Conservation (phyloP, 2,797 vertebrate genomes). For the Lerista edwardsae region DNA sequence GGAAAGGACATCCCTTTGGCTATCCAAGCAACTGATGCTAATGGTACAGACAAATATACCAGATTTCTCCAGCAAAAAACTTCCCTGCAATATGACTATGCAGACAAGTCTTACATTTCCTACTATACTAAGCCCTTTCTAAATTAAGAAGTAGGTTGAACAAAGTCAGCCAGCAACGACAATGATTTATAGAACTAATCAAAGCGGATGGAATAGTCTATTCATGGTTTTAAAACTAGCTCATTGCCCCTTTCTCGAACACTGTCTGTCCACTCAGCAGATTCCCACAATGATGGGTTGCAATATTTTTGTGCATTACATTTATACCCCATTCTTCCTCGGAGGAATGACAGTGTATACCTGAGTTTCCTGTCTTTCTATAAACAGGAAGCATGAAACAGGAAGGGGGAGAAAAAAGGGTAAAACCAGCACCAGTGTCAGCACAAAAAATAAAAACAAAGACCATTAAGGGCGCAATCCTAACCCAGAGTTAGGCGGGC, state of each 20-base stretch:
- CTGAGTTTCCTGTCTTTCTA: not conserved
- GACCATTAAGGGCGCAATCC: no score
- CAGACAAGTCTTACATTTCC: slow-evolving; percentile 6
- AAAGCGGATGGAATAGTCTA: not conserved
- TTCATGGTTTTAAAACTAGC: slow-evolving; percentile 23
- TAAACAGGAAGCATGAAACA: not conserved
- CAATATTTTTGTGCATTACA: not conserved
- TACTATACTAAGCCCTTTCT: not conserved
- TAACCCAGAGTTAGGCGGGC: no score
- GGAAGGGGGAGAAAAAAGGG: not conserved
- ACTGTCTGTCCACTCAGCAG: not conserved
- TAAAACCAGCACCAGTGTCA: not conserved
- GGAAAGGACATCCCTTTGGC: not conserved
- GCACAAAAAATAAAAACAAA: not conserved
- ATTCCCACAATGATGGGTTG: not conserved
- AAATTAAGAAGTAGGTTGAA: slow-evolving; percentile 20
- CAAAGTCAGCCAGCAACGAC: not conserved
- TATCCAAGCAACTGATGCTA: not conserved
- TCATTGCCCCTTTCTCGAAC: not conserved
- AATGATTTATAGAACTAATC: not conserved
- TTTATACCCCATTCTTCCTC: not conserved
- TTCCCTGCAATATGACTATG: not conserved
- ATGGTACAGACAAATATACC: not conserved
- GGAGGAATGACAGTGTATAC: not conserved
- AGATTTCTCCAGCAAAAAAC: not conserved